These are phyloP conservation scores for Megalops cyprinoides DNA, from an alignment of 2,797 vertebrate species.

Conservation along the genomic window DNA sequence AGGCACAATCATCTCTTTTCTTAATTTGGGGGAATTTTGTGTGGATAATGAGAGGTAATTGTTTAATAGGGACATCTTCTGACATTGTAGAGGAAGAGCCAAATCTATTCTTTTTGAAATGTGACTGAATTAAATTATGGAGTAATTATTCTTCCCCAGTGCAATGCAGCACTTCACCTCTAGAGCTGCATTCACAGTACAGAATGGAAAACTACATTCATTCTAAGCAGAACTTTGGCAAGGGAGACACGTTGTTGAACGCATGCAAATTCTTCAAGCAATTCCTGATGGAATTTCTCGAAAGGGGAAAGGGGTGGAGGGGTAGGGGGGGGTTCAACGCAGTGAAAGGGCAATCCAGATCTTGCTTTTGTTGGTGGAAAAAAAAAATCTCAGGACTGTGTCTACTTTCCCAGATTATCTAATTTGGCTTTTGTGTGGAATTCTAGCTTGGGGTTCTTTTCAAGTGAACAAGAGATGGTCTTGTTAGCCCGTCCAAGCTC, in stretches of 20 bases:
- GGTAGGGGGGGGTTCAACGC: conserved; percentile 16
- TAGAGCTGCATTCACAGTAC: not conserved
- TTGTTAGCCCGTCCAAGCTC: conserved; percentile 86
- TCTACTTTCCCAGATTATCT: conserved; percentile 88
- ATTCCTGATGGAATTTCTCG: conserved; percentile 40
- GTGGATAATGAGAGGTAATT: conserved; percentile 2
- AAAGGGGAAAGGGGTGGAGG: not conserved
- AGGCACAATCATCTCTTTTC: not conserved
- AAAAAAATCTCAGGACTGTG: conserved; percentile 80
- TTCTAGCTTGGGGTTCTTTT: conserved; percentile 83
- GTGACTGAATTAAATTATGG: conserved; percentile 26
- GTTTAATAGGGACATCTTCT: conserved; percentile 17
- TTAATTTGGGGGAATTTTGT: conserved; percentile 19
- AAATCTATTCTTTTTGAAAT: conserved; percentile 10
- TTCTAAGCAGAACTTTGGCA: conserved; percentile 23
- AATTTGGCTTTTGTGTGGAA: conserved; percentile 87
- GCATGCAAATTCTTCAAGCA: conserved; percentile 39
- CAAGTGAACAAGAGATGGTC: conserved; percentile 85
- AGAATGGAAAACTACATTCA: conserved; percentile 30
- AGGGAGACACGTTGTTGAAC: conserved; percentile 26
- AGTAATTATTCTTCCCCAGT: conserved; percentile 1
- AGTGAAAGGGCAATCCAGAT: conserved; percentile 32
- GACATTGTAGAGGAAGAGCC: not conserved
- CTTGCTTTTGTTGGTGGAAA: conserved; percentile 59
- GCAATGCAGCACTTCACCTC: conserved; percentile 22